Evolutionary conservation across 2,113 vertebrate species (phyloP).

Genomic region (Pteruthius melanotis): DNA sequence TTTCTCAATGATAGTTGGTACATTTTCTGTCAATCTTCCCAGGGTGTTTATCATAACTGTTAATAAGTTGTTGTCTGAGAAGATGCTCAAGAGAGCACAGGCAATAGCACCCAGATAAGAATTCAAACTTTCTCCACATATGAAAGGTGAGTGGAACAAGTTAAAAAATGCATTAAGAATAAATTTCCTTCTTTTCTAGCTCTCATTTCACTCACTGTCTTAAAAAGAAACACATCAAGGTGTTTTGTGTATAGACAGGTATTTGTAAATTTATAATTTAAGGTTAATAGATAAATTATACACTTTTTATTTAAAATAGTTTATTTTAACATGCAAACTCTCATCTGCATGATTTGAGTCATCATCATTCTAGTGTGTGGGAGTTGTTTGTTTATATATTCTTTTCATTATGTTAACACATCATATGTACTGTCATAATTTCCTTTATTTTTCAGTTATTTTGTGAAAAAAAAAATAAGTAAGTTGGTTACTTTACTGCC

Average conservation of each 20-base stretch:
- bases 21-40: neutral
- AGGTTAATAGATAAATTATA: neutral
- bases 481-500: accelerated
- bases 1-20: neutral
- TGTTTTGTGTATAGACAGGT: neutral
- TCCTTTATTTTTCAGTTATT: neutral
- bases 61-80: neutral
- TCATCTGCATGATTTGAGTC: neutral
- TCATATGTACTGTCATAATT: neutral
- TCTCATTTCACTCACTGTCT: neutral
- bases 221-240: neutral
- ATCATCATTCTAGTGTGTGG: neutral
- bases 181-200: neutral
- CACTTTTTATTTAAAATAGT: neutral
- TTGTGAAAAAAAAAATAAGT: neutral
- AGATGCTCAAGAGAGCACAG: neutral
- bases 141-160: neutral
- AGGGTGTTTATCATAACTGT: neutral
- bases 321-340: neutral
- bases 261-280: neutral
- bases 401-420: neutral
- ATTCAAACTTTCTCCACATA: neutral
- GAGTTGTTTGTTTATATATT: neutral
- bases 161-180: neutral
- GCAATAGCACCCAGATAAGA: neutral